Evolutionary conservation across 2,888 invertebrate species (phyloP).

Genomic region (Idaea straminata): DNA sequence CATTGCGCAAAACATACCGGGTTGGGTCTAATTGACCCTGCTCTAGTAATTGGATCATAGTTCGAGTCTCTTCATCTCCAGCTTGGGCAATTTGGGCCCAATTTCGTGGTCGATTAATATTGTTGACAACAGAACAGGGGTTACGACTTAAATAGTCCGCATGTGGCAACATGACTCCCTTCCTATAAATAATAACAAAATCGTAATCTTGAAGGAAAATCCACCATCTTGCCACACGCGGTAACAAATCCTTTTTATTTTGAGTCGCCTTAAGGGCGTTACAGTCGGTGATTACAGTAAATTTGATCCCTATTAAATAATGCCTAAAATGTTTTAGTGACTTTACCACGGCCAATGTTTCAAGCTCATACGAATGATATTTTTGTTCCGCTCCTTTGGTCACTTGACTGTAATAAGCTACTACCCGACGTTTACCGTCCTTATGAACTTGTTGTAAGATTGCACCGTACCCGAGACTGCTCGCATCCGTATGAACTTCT

Average conservation of each 20-base stretch:
- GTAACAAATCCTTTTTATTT: no score
- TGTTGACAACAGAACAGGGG: not conserved
- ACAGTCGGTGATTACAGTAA: constrained; percentile 7
- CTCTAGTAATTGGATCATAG: constrained; percentile 20
- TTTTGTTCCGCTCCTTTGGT: constrained; percentile 18
- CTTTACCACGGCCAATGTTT: constrained; percentile 4
- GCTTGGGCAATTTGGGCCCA: constrained; percentile 27
- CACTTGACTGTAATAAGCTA: constrained; percentile 23
- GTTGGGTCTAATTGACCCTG: constrained; percentile 12
- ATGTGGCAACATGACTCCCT: constrained; percentile 22
- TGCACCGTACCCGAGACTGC: constrained; percentile 21
- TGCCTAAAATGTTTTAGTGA: constrained; percentile 9
- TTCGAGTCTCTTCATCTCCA: constrained; percentile 23
- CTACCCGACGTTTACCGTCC: constrained; percentile 12
- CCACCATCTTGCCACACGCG: constrained; percentile 7
- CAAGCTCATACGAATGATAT: constrained; percentile 25
- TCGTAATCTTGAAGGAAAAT: constrained; percentile 9
- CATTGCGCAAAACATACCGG: not conserved
- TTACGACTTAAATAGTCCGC: constrained; percentile 19
- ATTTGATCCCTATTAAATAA: constrained; percentile 7
- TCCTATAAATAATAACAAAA: constrained; percentile 10
- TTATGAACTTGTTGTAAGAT: constrained; percentile 20
- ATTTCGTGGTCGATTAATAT: constrained; percentile 8
- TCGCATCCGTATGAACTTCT: constrained; percentile 23
- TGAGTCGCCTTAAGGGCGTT: constrained; percentile 9